A percentile compares a stretch with the other conserved stretches of the same genome.
Evolutionary conservation across 2,113 vertebrate genomes (phyloP).

Genomic region (Theristicus caerulescens): DNA sequence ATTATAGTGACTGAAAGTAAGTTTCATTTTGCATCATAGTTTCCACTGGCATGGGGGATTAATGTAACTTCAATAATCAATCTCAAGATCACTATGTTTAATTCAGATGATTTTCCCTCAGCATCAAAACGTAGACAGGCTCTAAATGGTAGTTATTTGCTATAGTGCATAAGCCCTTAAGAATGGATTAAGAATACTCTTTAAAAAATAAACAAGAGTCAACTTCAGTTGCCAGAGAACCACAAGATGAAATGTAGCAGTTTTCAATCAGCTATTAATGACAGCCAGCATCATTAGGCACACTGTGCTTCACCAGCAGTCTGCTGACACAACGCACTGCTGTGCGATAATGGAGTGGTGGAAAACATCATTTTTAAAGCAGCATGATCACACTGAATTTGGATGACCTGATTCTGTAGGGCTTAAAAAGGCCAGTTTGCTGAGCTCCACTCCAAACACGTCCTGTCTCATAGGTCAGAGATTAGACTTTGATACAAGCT

Average conservation of each 20-base stretch:
- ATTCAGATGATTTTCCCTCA: neutral
- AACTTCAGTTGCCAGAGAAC: neutral
- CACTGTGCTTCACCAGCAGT: neutral
- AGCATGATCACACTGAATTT: neutral
- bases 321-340: neutral
- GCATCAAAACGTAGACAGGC: neutral
- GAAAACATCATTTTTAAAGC: neutral
- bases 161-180: neutral
- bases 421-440: neutral
- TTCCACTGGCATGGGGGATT: neutral
- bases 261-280: neutral
- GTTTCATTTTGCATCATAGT: neutral
- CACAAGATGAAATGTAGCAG: neutral
- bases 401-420: neutral
- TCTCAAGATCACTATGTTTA: constrained; percentile 8
- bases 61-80: constrained; percentile 12
- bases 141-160: neutral
- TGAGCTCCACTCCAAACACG: neutral
- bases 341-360: rapidly evolving
- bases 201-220: neutral
- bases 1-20: neutral
- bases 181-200: neutral
- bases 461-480: neutral
- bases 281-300: neutral
- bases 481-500: neutral